Conservation (phyloP, 2,888 invertebrate genomes). For the Chloroclysta siterata region DNA sequence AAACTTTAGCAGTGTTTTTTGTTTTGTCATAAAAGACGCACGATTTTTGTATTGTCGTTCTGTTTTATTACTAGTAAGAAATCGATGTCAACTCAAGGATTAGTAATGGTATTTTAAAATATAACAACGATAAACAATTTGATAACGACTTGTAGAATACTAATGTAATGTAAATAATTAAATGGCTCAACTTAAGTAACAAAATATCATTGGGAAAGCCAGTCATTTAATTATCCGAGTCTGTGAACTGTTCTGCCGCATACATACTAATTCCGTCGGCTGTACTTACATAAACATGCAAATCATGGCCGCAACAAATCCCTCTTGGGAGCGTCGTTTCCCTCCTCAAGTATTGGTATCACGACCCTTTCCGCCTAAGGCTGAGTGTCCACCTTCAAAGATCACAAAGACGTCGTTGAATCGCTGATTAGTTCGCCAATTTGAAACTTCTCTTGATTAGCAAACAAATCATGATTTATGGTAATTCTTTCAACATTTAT, state of each 20-base stretch:
- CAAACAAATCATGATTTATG: constrained; percentile 36
- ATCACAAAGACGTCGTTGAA: constrained; percentile 39
- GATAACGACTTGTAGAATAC: too few relatives aligned
- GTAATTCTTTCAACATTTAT: constrained; percentile 17
- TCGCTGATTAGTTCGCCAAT: constrained; percentile 39
- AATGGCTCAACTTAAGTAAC: background rate
- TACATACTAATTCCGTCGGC: constrained; percentile 52
- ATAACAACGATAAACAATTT: background rate
- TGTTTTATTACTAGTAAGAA: background rate
- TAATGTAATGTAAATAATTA: too few relatives aligned
- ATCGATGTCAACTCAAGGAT: background rate
- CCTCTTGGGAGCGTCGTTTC: constrained; percentile 51
- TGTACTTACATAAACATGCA: constrained; percentile 57
- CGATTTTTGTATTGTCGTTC: background rate
- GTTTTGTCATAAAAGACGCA: background rate
- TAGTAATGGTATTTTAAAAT: background rate
- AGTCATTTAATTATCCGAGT: constrained; percentile 37
- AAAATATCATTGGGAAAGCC: constrained; percentile 27
- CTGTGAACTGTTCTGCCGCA: constrained; percentile 37
- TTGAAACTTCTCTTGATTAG: constrained; percentile 36
- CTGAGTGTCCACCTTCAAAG: constrained; percentile 49
- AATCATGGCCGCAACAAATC: constrained; percentile 53
- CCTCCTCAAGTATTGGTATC: constrained; percentile 56
- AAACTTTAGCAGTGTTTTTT: background rate
- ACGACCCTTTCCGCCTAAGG: constrained; percentile 53